Base-by-base conservation (phyloP, 2,113 vertebrate species). In the Sinocyclocheilus grahami region DNA sequence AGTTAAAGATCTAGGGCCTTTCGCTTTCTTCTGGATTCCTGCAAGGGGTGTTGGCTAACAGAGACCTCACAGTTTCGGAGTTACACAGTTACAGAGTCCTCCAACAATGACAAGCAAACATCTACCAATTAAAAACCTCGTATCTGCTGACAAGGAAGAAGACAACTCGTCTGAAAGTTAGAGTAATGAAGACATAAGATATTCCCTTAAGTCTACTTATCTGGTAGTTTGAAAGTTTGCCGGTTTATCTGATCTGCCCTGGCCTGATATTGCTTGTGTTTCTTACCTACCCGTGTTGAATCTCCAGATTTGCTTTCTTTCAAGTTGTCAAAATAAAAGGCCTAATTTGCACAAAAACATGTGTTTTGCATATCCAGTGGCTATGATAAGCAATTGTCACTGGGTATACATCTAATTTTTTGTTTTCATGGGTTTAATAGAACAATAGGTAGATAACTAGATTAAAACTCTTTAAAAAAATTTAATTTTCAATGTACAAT, bases 11-110 rank as follows among this genome's bases (percentile, higher is more conserved):
- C 48, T 46, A 37, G 12, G 10, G 30, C 67, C 10, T 33, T 79
- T 87, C 1, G 20, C 72, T 87, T 81, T 81, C 33, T 37, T 58
- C 78, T 81, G 53, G 63, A 55, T 51, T 81, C 18, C 46, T 71
- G 39, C n/a, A 60, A 5, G 0, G 42, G 55, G 42, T 67, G 55
- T 67, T 87, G 55, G 76, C 63, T n/a, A 72, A 71, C 63, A 83
- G 24, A 48, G 22, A 3, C 5, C n/a, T n/a, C 22, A 39, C 16
- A 8, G 60, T 46, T 33, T 33, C 30, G 30, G 30, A 33, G 30
- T 33, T 33, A 33, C 30, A 33, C 30, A 33, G 30, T 33, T 33
- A 33, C 30, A 33, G 55, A 80, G 37, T 24, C 37, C 14, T 18
- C 22, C 37, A 81, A 65, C 37, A 48, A 81, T 46, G n/a, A 63